Percentiles rank a stretch among this genome's conserved stretches.
Conservation (phyloP, 2,113 vertebrate species). For the Arenaria interpres region DNA sequence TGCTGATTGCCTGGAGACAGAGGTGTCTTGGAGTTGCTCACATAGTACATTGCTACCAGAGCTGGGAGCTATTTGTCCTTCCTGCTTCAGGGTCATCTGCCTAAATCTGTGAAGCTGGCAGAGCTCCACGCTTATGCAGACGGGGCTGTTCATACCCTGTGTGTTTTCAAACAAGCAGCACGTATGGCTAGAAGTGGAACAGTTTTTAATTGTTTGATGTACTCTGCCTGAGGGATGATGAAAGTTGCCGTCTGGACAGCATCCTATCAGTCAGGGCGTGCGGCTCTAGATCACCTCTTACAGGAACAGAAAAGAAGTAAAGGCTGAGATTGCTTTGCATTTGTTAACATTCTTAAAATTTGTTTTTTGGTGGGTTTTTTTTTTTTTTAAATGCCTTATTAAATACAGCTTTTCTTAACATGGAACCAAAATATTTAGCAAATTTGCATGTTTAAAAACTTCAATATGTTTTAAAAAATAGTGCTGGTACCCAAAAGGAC, state of each 20-base stretch:
- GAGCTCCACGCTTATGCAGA: not conserved
- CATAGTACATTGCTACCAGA: accelerated
- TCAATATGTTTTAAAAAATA: not conserved
- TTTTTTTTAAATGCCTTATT: not conserved
- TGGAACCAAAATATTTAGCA: not conserved
- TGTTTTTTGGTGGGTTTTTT: not conserved
- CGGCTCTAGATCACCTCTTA: not conserved
- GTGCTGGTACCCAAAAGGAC: not conserved
- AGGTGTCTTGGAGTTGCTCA: too few relatives aligned
- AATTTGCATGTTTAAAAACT: not conserved
- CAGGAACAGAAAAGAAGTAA: not conserved
- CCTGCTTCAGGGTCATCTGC: not conserved
- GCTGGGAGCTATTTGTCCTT: not conserved
- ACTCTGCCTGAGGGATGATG: not conserved
- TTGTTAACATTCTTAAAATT: not conserved
- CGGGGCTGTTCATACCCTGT: not conserved
- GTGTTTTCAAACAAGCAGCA: not conserved
- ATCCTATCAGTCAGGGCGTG: not conserved
- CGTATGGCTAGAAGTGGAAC: not conserved
- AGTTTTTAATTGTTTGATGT: not conserved
- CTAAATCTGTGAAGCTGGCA: not conserved
- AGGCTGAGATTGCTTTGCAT: not conserved
- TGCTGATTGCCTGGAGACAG: not conserved
- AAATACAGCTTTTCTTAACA: not conserved
- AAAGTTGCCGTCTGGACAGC: not conserved